phyloP scores from a whole-genome alignment of 2,888 invertebrate genomes.

The Petrolisthes manimaculis region DNA sequence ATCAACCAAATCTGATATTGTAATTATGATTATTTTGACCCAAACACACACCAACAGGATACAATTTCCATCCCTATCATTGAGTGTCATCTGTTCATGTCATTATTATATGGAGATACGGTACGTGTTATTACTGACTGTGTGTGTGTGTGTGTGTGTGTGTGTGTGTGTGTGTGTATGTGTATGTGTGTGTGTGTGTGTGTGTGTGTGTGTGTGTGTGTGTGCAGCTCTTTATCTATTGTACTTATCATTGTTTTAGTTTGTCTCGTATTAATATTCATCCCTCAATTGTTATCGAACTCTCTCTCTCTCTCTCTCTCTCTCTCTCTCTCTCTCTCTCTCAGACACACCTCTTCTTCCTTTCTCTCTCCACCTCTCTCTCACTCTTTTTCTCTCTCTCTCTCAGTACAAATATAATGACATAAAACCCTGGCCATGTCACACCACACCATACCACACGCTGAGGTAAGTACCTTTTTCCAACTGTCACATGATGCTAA shows the following conservation, averaged over 20 bases:
- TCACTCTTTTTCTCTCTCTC: background rate
- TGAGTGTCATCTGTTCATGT: too few relatives aligned
- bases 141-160: constrained; percentile 42
- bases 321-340: constrained; percentile 3
- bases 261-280: background rate
- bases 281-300: background rate
- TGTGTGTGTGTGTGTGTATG: constrained; percentile 41
- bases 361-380: background rate
- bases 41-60: too few relatives aligned
- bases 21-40: too few relatives aligned
- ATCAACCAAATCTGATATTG: too few relatives aligned
- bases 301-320: background rate
- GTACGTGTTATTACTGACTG: too few relatives aligned
- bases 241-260: background rate
- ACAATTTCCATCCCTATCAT: too few relatives aligned
- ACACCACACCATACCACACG: too few relatives aligned
- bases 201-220: background rate
- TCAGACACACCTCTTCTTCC: background rate
- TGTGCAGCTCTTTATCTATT: background rate
- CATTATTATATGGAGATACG: too few relatives aligned
- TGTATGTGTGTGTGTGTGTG: constrained; percentile 13
- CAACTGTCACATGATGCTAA: too few relatives aligned
- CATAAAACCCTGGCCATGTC: too few relatives aligned
- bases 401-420: too few relatives aligned
- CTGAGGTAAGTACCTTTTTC: too few relatives aligned